phyloP scores from a whole-genome alignment of 2,888 invertebrate genomes.

The Diadromus collaris region DNA sequence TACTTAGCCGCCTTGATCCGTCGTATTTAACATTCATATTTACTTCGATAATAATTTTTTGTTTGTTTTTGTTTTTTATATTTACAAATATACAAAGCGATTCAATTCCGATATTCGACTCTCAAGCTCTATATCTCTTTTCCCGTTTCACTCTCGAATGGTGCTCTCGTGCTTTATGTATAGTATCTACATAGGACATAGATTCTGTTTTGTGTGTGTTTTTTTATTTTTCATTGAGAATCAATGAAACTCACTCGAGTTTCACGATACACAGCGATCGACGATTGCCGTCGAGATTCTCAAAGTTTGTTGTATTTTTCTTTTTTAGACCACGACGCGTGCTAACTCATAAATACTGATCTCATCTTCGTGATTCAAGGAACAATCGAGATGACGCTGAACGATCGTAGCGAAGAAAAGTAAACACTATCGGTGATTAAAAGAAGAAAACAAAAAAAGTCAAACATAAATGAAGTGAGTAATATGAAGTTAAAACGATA shows the following conservation, averaged over 20 bases:
- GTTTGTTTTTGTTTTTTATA: conserved; percentile 57
- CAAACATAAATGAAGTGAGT: conserved; percentile 8
- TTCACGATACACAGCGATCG: conserved; percentile 15
- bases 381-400: conserved; percentile 44
- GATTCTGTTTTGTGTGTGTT: conserved; percentile 20
- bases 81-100: conserved; percentile 72
- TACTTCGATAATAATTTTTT: conserved; percentile 51
- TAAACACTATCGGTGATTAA: conserved; percentile 7
- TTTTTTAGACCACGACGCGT: conserved; percentile 6
- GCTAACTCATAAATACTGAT: conserved; percentile 42
- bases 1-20: conserved; percentile 51
- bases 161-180: conserved; percentile 50
- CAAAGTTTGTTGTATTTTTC: not conserved
- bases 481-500: conserved; percentile 31
- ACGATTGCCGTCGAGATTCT: not conserved
- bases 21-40: conserved; percentile 58
- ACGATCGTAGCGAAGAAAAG: conserved; percentile 20
- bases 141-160: conserved; percentile 24
- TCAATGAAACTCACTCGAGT: conserved; percentile 37
- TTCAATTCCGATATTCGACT: conserved; percentile 64
- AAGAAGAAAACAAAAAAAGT: conserved; percentile 1
- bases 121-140: conserved; percentile 25
- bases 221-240: conserved; percentile 41
- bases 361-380: conserved; percentile 19
- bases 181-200: conserved; percentile 60